Evolutionary conservation across 1,140 invertebrate species (phyloP).

Genomic region (Drosophila punjabiensis): DNA sequence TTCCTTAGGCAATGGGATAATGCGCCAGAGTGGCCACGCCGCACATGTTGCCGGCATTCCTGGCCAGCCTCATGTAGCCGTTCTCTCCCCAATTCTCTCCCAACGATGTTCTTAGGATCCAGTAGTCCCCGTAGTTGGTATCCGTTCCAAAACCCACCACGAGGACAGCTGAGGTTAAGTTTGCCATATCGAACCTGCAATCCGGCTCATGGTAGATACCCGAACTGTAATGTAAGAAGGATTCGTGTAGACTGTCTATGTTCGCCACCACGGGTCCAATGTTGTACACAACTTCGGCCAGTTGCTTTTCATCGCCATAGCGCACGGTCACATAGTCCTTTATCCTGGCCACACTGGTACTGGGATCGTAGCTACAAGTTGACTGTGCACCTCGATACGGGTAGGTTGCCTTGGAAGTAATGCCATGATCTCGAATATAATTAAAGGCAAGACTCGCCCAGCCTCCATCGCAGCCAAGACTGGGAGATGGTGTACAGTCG

Average conservation of each 20-base stretch:
- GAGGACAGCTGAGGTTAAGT: constrained; percentile 86
- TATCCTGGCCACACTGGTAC: constrained; percentile 4
- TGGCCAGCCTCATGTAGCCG: constrained; percentile 88
- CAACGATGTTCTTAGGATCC: constrained; percentile 89
- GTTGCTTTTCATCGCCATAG: constrained; percentile 87
- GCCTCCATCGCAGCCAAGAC: constrained; percentile 93
- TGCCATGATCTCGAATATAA: constrained; percentile 90
- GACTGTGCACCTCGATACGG: constrained; percentile 88
- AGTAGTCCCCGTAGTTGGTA: constrained; percentile 86
- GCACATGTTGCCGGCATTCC: constrained; percentile 78
- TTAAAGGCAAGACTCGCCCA: constrained; percentile 90
- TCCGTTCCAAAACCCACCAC: constrained; percentile 89
- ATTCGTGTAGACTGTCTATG: not conserved
- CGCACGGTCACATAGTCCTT: constrained; percentile 87
- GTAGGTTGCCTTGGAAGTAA: constrained; percentile 91
- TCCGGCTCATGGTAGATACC: constrained; percentile 85
- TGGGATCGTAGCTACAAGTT: constrained; percentile 74
- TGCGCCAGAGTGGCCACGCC: constrained; percentile 6
- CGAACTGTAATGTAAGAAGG: not conserved
- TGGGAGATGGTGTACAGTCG: constrained; percentile 91
- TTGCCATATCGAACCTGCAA: constrained; percentile 86
- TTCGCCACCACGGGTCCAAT: constrained; percentile 80
- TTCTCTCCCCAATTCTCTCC: constrained; percentile 86
- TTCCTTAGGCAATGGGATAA: constrained; percentile 1
- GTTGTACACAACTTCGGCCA: constrained; percentile 89